Conservation (phyloP, 1,140 invertebrate species). For the Doryteuthis pealeii region DNA sequence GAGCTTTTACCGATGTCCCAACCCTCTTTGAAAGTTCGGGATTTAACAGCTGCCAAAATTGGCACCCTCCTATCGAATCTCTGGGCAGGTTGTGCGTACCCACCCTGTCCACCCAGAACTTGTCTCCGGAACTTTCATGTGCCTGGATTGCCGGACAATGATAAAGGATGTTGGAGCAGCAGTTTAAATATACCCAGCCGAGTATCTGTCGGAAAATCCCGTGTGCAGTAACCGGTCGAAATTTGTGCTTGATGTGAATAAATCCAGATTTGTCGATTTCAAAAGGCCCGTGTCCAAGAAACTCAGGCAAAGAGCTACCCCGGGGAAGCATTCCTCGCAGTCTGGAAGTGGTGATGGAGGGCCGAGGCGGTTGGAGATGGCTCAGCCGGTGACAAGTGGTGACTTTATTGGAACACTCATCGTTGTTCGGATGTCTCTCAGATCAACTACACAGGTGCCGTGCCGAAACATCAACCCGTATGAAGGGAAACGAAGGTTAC, state of each 20-base stretch:
- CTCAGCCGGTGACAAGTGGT: constrained; percentile 89
- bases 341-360: constrained; percentile 92
- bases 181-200: constrained; percentile 87
- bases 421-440: constrained; percentile 92
- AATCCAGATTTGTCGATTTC: constrained; percentile 96
- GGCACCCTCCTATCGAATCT: constrained; percentile 92
- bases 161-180: constrained; percentile 96
- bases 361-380: constrained; percentile 95
- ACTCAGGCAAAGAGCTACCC: constrained; percentile 95
- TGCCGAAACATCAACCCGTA: constrained; percentile 77
- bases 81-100: constrained; percentile 96
- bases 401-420: constrained; percentile 96
- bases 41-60: constrained; percentile 92
- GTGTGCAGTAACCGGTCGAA: constrained; percentile 88
- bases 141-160: constrained; percentile 93
- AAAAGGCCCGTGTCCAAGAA: constrained; percentile 98
- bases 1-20: constrained; percentile 88
- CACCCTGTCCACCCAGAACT: constrained; percentile 96
- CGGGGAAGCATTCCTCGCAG: constrained; percentile 94
- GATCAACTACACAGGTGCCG: constrained; percentile 80
- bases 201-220: constrained; percentile 93
- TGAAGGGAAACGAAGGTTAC: constrained; percentile 70
- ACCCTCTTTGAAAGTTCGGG: constrained; percentile 87
- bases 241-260: constrained; percentile 90
- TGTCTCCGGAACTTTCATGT: constrained; percentile 88